phyloP scores from a whole-genome alignment of 2,113 vertebrate genomes.

The Equus przewalskii region DNA sequence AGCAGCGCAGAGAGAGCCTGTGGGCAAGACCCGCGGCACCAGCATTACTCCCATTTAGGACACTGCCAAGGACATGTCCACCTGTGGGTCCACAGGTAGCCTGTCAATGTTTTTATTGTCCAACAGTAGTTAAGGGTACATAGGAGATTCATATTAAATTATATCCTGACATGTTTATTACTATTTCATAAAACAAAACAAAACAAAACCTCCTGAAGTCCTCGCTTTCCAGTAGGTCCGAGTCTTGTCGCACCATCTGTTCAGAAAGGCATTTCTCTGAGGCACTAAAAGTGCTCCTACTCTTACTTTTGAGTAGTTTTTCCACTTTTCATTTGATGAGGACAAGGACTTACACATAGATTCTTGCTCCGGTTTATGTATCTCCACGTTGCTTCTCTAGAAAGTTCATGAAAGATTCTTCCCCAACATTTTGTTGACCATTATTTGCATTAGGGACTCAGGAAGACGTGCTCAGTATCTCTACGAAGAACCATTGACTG shows the following conservation, averaged over 20 bases:
- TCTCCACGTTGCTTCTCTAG: not conserved
- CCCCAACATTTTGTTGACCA: not conserved
- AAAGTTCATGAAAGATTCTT: not conserved
- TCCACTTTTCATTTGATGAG: not conserved
- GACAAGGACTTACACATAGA: not conserved
- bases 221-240: not conserved
- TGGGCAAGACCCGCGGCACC: accelerated
- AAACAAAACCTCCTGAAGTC: not conserved
- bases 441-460: not conserved
- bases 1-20: not conserved
- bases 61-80: not conserved
- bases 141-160: not conserved
- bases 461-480: not conserved
- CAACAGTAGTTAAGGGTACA: not conserved
- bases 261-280: not conserved
- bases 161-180: not conserved
- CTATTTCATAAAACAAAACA: not conserved
- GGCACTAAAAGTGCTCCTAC: not conserved
- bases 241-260: not conserved
- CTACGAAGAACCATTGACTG: not conserved
- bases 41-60: not conserved
- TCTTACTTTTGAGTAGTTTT: not conserved
- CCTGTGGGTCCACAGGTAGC: not conserved
- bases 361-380: not conserved
- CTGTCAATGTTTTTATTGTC: not conserved